These are phyloP conservation scores for Branchinecta lindahli DNA, from an alignment of 1,140 invertebrate genomes.

Conservation along the genomic window DNA sequence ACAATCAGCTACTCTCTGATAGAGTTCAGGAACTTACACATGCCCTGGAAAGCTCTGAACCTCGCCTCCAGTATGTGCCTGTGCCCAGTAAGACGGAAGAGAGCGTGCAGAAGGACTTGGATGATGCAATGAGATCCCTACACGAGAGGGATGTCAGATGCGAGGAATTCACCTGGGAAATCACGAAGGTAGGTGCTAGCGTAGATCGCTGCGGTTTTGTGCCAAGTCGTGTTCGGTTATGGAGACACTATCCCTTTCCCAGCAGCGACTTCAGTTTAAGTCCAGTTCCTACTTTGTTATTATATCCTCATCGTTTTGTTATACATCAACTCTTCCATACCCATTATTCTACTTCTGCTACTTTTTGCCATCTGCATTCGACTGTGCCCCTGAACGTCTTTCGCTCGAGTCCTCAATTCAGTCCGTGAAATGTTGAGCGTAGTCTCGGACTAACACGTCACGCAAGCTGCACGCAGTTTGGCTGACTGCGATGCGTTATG, in stretches of 20 bases:
- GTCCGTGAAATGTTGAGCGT: too few relatives aligned
- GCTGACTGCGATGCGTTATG: too few relatives aligned
- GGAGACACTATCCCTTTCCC: not conserved
- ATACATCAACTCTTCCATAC: too few relatives aligned
- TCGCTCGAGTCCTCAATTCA: too few relatives aligned
- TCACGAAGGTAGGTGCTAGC: constrained; percentile 44
- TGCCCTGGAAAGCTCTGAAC: not conserved
- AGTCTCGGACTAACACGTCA: too few relatives aligned
- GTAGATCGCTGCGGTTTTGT: not conserved
- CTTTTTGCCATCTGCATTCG: too few relatives aligned
- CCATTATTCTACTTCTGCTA: too few relatives aligned
- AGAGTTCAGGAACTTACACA: constrained; percentile 1
- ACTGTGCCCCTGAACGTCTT: too few relatives aligned
- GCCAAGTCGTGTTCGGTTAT: constrained; percentile 10
- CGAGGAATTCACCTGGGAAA: constrained; percentile 69
- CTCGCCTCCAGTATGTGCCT: not conserved
- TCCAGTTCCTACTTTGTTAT: too few relatives aligned
- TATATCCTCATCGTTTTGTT: too few relatives aligned
- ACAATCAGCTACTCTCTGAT: not conserved
- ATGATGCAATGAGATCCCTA: constrained; percentile 64
- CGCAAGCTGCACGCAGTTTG: too few relatives aligned
- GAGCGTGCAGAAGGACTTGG: constrained; percentile 42
- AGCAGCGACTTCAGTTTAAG: not conserved
- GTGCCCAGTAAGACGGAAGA: constrained; percentile 18
- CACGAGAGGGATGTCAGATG: constrained; percentile 72